Percentiles rank a stretch among this genome's conserved stretches.
Evolutionary conservation across 2,113 vertebrate species (phyloP).

Genomic region (Trematocara marginatum): DNA sequence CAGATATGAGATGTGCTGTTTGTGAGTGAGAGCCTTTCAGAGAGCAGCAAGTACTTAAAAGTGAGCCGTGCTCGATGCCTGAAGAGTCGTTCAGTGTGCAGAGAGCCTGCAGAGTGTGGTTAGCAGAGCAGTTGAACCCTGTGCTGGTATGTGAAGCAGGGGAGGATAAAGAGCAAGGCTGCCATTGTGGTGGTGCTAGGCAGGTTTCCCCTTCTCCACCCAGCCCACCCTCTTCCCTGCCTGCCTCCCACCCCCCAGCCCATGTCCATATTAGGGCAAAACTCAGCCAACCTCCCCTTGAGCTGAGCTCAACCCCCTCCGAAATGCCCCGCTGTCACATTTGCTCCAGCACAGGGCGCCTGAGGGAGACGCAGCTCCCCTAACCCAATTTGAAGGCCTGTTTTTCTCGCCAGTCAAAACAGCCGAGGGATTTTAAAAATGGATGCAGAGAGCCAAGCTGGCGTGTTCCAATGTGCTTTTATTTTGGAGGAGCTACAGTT

Average conservation of each 20-base stretch:
- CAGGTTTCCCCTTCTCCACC: conserved; percentile 35
- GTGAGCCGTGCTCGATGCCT: background rate
- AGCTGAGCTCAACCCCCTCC: conserved; percentile 31
- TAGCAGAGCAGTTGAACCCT: conserved; percentile 4
- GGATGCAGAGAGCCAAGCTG: background rate
- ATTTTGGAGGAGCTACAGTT: background rate
- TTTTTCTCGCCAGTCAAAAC: conserved; percentile 42
- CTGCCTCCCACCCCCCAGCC: background rate
- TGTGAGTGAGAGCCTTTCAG: background rate
- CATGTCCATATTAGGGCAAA: conserved; percentile 68
- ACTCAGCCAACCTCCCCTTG: conserved; percentile 56
- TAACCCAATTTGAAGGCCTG: conserved; percentile 58
- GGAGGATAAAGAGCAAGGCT: conserved; percentile 24
- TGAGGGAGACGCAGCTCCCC: conserved; percentile 41
- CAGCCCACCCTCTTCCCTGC: conserved; percentile 19
- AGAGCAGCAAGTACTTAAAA: background rate
- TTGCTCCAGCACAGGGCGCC: conserved; percentile 49
- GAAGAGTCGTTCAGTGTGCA: background rate
- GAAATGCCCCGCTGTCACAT: conserved; percentile 59
- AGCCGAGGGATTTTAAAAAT: conserved; percentile 37
- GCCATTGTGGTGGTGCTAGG: conserved; percentile 53
- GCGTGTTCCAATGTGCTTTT: background rate
- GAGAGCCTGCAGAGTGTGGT: background rate
- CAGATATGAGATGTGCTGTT: background rate
- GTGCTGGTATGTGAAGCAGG: conserved; percentile 8